Evolutionary conservation across 2,888 invertebrate genomes (phyloP).

Genomic region (Agonopterix arenella): DNA sequence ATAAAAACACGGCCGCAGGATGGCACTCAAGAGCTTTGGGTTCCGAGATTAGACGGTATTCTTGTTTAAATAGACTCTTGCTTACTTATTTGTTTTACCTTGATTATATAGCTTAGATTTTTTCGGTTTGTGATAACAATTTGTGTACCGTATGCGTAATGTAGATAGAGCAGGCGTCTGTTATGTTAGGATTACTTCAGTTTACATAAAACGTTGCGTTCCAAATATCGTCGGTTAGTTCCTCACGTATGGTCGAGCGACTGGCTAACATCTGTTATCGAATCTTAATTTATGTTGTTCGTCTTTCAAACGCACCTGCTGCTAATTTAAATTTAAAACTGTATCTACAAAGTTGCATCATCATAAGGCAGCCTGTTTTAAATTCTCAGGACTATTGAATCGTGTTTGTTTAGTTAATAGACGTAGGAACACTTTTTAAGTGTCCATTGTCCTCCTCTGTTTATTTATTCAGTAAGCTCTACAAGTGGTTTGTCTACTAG

Average conservation of each 20-base stretch:
- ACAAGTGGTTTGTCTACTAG: slow-evolving; percentile 55
- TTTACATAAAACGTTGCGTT: slow-evolving; percentile 52
- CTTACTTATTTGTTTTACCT: slow-evolving; percentile 53
- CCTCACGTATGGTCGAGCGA: slow-evolving; percentile 54
- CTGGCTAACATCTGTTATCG: slow-evolving; percentile 69
- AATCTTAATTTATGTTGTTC: slow-evolving; percentile 64
- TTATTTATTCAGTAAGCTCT: slow-evolving; percentile 31
- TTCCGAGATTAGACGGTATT: slow-evolving; percentile 43
- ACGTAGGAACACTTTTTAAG: slow-evolving; percentile 41
- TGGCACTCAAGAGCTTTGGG: slow-evolving; percentile 53
- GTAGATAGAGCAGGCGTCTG: background rate
- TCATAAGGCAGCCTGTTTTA: slow-evolving; percentile 9
- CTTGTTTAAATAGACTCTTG: slow-evolving; percentile 49
- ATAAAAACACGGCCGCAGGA: slow-evolving; percentile 49
- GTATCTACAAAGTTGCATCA: slow-evolving; percentile 16
- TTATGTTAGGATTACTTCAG: slow-evolving; percentile 33
- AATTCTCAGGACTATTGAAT: slow-evolving; percentile 32
- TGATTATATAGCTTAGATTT: slow-evolving; percentile 25
- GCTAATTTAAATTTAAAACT: slow-evolving; percentile 46
- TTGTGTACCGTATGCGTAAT: background rate
- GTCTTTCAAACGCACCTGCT: slow-evolving; percentile 65
- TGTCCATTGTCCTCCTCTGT: slow-evolving; percentile 37
- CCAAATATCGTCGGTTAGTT: slow-evolving; percentile 48
- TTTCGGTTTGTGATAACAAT: slow-evolving; percentile 12
- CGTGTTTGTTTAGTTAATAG: slow-evolving; percentile 47